Conservation (phyloP, 2,888 invertebrate genomes). For the Amphiduros pacificus region DNA sequence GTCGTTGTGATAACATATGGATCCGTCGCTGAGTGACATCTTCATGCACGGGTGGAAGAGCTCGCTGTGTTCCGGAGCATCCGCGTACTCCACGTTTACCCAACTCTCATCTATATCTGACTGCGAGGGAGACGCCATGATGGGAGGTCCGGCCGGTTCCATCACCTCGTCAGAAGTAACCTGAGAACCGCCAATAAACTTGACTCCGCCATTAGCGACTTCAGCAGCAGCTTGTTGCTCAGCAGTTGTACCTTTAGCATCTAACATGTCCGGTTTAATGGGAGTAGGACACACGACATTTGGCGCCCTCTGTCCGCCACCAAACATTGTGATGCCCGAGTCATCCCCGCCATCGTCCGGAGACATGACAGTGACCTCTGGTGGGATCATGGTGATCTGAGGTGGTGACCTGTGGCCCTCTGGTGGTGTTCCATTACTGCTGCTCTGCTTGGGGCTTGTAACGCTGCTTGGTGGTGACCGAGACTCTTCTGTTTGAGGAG, state of each 20-base stretch:
- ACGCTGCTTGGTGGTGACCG: neutral
- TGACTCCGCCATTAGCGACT: no score
- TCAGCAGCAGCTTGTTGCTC: no score
- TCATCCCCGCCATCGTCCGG: neutral
- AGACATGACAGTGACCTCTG: no score
- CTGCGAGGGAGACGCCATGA: slow-evolving; percentile 6
- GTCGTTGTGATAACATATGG: slow-evolving; percentile 22
- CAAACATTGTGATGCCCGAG: neutral
- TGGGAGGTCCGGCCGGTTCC: neutral
- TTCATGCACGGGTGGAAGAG: slow-evolving; percentile 38
- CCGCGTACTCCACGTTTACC: neutral
- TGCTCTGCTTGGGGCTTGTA: no score
- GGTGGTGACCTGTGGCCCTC: no score
- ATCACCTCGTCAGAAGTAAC: neutral
- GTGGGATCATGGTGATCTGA: no score
- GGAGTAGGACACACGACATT: neutral
- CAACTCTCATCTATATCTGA: neutral
- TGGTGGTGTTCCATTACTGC: neutral
- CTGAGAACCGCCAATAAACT: neutral
- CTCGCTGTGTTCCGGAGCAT: neutral
- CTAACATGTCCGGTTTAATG: no score
- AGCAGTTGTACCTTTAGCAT: no score
- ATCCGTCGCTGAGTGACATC: slow-evolving; percentile 43
- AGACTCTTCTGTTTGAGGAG: neutral
- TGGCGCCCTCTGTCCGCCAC: neutral